Conservation (phyloP, 2,888 invertebrate genomes). For the Protonemura montana region DNA sequence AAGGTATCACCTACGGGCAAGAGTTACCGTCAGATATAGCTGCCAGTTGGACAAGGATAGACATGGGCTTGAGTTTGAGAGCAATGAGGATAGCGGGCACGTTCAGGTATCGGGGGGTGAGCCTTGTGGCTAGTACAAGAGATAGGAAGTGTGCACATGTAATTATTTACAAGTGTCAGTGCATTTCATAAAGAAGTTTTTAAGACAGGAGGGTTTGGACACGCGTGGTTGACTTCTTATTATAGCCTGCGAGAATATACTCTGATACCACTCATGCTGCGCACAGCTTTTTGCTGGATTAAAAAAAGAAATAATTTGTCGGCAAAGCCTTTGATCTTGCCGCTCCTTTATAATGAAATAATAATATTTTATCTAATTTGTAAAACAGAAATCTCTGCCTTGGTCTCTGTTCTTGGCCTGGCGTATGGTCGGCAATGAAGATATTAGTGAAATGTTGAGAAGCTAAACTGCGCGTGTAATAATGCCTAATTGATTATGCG, state of each 20-base stretch:
- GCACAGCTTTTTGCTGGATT: neutral
- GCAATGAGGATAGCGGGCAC: neutral
- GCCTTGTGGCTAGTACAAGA: neutral
- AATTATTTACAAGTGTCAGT: conserved; percentile 44
- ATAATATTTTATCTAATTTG: conserved; percentile 16
- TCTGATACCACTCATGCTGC: conserved; percentile 8
- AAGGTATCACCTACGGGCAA: neutral
- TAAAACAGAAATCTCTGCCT: neutral
- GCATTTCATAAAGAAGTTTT: conserved; percentile 26
- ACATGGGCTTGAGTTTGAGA: neutral
- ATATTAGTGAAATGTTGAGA: neutral
- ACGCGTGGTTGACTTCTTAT: conserved; percentile 28
- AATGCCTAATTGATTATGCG: neutral
- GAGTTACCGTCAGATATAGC: neutral
- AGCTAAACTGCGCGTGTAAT: neutral
- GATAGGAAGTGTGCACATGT: conserved; percentile 39
- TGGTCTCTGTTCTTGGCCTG: neutral
- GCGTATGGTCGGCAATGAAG: neutral
- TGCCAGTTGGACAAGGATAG: neutral
- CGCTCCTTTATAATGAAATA: conserved; percentile 36
- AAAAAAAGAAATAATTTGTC: conserved; percentile 19
- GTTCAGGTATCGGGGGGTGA: neutral
- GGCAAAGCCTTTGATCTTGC: conserved; percentile 37
- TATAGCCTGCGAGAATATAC: neutral
- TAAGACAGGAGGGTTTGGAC: neutral